Evolutionary conservation across 1,140 invertebrate genomes (phyloP), one percentile per base, ranked within the genome.

Genomic region (Drosophila pseudoobscura): DNA sequence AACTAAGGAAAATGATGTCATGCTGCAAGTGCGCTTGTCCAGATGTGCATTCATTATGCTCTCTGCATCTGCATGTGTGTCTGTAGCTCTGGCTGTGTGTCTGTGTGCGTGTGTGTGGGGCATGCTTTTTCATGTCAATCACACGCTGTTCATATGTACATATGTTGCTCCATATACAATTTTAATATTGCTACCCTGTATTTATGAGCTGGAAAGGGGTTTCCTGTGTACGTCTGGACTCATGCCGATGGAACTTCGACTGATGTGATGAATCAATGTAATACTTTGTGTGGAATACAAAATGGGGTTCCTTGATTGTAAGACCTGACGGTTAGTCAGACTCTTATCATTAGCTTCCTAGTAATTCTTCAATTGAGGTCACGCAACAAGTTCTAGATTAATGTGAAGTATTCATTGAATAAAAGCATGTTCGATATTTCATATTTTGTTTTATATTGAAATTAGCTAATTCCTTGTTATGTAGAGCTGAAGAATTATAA

Each of bases 1-100:
- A 57, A 64, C 39, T 35, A 47, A 63, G 65, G 29, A 63, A 83
- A 87, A 87, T 87, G 82, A 87, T 87, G 82, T 87, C 82, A 87
- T 87, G 82, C 82, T 83, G 78, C 82, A 87, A 87, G 82, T 88
- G 83, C 82, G 82, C 78, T 43, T 58, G 78, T 87, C 82, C 82
- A 87, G 82, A 87, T 87, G 82, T 87, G 78, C 83, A 83, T 78
- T 78, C 75, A 87, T 87, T 88, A 87, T 87, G 83, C 75, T 88
- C 39, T 59, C 15, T 17, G 15, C 20, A 6, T 52, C 7, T 62
- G 43, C 47, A 24, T 45, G 5, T 58, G 8, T 47, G 22, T 60
- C 11, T 41, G 52, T 61, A 17, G 17, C 17, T 17, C 17, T 17
- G 17, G 17, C 17, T 17, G 17, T 17, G 17, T 17, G 0, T 17